Percentiles rank a stretch among this genome's conserved stretches.
Conservation (phyloP, 2,888 invertebrate species). For the Anthoptus insignis region DNA sequence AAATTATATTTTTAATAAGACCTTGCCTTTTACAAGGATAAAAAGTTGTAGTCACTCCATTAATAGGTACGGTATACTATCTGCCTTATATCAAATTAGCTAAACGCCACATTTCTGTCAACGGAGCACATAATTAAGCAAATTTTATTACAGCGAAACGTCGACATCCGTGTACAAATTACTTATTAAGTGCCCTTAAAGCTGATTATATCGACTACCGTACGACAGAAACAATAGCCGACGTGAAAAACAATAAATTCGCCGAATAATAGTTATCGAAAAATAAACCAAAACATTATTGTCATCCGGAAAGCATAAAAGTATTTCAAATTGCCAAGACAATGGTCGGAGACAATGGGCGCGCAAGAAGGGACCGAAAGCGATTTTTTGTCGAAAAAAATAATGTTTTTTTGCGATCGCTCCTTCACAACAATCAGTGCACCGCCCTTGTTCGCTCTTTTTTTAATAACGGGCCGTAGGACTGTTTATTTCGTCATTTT, state of each 20-base stretch:
- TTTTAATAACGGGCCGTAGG: slow-evolving; percentile 76
- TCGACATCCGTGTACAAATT: slow-evolving; percentile 54
- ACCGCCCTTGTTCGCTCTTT: slow-evolving; percentile 71
- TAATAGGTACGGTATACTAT: slow-evolving; percentile 13
- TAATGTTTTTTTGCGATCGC: slow-evolving; percentile 74
- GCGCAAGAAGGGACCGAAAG: slow-evolving; percentile 76
- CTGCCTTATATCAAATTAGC: slow-evolving; percentile 34
- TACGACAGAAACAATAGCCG: slow-evolving; percentile 36
- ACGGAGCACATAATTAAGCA: slow-evolving; percentile 49
- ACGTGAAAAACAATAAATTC: slow-evolving; percentile 70
- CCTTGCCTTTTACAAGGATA: slow-evolving; percentile 8
- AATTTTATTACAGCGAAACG: slow-evolving; percentile 42
- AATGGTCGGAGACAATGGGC: slow-evolving; percentile 84
- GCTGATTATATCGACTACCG: slow-evolving; percentile 49
- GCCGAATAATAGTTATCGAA: slow-evolving; percentile 84
- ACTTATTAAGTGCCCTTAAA: slow-evolving; percentile 37
- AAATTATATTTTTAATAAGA: not conserved
- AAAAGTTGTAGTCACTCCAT: slow-evolving; percentile 12
- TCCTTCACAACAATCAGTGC: slow-evolving; percentile 77
- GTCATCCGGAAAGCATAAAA: slow-evolving; percentile 85
- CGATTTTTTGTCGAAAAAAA: slow-evolving; percentile 66
- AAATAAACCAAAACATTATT: slow-evolving; percentile 83
- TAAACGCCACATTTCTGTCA: slow-evolving; percentile 38
- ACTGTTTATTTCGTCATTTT: slow-evolving; percentile 76
- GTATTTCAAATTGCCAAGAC: slow-evolving; percentile 84